These are phyloP conservation scores for Nylanderia fulva DNA, from an alignment of 1,140 invertebrate genomes.

Conservation along the genomic window DNA sequence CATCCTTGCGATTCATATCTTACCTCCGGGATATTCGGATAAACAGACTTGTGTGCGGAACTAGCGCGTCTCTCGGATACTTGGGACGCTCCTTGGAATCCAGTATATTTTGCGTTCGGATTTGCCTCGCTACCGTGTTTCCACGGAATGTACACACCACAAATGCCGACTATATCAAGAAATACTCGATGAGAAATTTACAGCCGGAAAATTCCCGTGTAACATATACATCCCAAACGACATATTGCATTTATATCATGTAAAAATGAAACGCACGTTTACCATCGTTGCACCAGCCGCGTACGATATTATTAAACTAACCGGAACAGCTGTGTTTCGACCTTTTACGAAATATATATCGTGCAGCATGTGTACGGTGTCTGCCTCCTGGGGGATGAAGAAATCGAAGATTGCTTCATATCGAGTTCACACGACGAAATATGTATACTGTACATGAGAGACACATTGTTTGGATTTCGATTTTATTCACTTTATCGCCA, in stretches of 20 bases:
- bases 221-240: neutral
- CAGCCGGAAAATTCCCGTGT: neutral
- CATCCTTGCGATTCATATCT: slow-evolving; percentile 38
- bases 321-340: slow-evolving; percentile 30
- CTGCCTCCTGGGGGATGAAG: neutral
- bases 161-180: too few relatives aligned
- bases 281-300: neutral
- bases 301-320: slow-evolving; percentile 50
- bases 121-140: slow-evolving; percentile 22
- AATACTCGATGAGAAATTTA: slow-evolving; percentile 38
- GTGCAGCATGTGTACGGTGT: neutral
- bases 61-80: slow-evolving; percentile 31
- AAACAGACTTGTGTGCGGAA: neutral
- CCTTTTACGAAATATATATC: slow-evolving; percentile 9
- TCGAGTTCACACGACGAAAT: neutral
- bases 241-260: slow-evolving; percentile 17
- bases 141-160: neutral
- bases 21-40: slow-evolving; percentile 1
- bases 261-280: neutral
- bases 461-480: neutral
- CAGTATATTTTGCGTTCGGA: slow-evolving; percentile 35
- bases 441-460: neutral
- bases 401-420: neutral
- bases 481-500: slow-evolving; percentile 6
- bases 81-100: slow-evolving; percentile 20